Evolutionary conservation across 2,113 vertebrate species (phyloP), one percentile per base, ranked within the genome.

Genomic region (Hassar affinis): DNA sequence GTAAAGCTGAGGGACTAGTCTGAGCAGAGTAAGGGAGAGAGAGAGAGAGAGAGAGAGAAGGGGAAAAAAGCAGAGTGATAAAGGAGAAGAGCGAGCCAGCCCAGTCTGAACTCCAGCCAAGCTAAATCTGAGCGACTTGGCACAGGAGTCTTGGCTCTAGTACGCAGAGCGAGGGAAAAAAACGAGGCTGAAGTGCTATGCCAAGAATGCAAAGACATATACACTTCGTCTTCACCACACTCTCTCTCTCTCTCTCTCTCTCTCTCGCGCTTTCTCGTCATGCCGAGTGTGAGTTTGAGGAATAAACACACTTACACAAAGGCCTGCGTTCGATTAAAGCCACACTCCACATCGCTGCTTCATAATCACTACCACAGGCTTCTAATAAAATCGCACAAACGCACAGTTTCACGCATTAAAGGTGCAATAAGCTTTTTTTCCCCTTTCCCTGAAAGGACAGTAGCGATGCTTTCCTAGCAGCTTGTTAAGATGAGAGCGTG

Each of bases 191-290:
- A 90, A 91, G 89, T 92, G 89, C 90, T 93, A 93, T 94, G 91
- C 90, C 92, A 93, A 93, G 92, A 94, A 93, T 94, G 92, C 88
- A 91, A 89, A 92, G 93, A 89, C 93, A 92, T 94, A 91, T 89
- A 86, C 54, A 82, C n/a, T n/a, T n/a, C n/a, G 88, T 90, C 85
- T 89, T 91, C 91, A 88, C 87, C 88, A 89, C 79, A 81, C 69
- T 68, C 85, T 88, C 80, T 88, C 85, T 84, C 75, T 69, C 38
- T 69, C 54, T 35, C 38, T 61, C 82, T 27, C 84, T 78, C 80
- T 64, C 57, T 59, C 76, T 51, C 42, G 68, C 61, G 47, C 42
- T 54, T 59, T 77, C 20, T 35, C 25, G 2, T 30, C 30, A 33
- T 45, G 69, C 71, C 49, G 57, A 57, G 64, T 38, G 85, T 72